These are phyloP conservation scores for Leucoraja erinaceus DNA, from an alignment of 2,113 vertebrate genomes.

Conservation along the genomic window DNA sequence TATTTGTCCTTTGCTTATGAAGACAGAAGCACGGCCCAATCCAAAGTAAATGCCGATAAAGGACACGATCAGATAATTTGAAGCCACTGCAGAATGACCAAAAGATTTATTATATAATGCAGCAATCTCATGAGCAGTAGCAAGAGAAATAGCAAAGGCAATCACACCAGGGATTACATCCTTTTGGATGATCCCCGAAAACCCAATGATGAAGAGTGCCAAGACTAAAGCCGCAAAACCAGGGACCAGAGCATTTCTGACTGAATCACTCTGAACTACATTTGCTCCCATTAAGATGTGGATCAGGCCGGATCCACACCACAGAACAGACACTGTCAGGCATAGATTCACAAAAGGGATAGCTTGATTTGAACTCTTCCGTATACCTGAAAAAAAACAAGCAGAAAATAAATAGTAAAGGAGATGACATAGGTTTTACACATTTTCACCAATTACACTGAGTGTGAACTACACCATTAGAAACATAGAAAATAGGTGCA, in stretches of 20 bases:
- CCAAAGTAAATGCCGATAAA: slow-evolving; percentile 64
- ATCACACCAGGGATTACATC: slow-evolving; percentile 57
- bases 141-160: slow-evolving; percentile 58
- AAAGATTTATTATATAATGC: slow-evolving; percentile 50
- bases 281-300: slow-evolving; percentile 62
- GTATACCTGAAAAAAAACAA: slow-evolving; percentile 54
- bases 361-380: slow-evolving; percentile 50
- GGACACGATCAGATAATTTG: slow-evolving; percentile 65
- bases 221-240: slow-evolving; percentile 64
- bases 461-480: background rate
- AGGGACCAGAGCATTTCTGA: slow-evolving; percentile 59
- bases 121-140: slow-evolving; percentile 70
- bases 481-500: too few relatives aligned
- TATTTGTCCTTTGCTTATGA: slow-evolving; percentile 52
- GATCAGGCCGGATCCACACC: slow-evolving; percentile 67
- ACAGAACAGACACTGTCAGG: slow-evolving; percentile 67
- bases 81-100: slow-evolving; percentile 63
- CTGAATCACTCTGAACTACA: slow-evolving; percentile 41
- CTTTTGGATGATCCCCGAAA: slow-evolving; percentile 53
- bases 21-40: slow-evolving; percentile 55
- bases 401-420: background rate
- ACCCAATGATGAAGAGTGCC: slow-evolving; percentile 60
- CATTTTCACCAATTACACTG: background rate
- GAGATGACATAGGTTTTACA: background rate
- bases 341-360: slow-evolving; percentile 61